phyloP scores from a whole-genome alignment of 2,888 invertebrate genomes.

The Hemistola chrysoprasaria region DNA sequence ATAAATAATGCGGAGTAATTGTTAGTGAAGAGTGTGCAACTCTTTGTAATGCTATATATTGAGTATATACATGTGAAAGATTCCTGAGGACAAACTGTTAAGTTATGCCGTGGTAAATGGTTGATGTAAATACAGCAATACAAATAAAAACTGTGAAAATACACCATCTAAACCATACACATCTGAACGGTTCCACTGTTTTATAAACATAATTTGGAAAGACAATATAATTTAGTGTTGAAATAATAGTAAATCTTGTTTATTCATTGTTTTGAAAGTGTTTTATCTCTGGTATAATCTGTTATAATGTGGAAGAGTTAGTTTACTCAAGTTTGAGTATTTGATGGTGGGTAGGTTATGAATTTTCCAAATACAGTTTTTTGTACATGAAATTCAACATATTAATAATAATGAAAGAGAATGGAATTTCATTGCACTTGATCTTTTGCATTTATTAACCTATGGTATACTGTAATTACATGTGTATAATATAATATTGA shows the following conservation, averaged over 20 bases:
- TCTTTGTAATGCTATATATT: slow-evolving; percentile 75
- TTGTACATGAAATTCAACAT: slow-evolving; percentile 65
- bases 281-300: slow-evolving; percentile 75
- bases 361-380: slow-evolving; percentile 58
- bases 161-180: slow-evolving; percentile 55
- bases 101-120: slow-evolving; percentile 59
- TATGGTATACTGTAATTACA: slow-evolving; percentile 83
- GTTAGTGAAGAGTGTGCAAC: slow-evolving; percentile 63
- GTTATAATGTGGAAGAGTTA: slow-evolving; percentile 63
- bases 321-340: slow-evolving; percentile 59
- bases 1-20: slow-evolving; percentile 78
- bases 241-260: slow-evolving; percentile 79
- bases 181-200: slow-evolving; percentile 65
- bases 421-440: slow-evolving; percentile 79
- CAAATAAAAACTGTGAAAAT: slow-evolving; percentile 60
- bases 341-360: slow-evolving; percentile 52
- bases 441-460: slow-evolving; percentile 83
- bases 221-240: slow-evolving; percentile 82
- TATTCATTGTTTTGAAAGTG: slow-evolving; percentile 79
- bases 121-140: slow-evolving; percentile 54
- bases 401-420: slow-evolving; percentile 46
- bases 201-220: slow-evolving; percentile 72
- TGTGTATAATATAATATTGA: slow-evolving; percentile 80
- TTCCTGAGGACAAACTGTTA: slow-evolving; percentile 64
- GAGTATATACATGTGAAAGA: slow-evolving; percentile 77